Evolutionary conservation across 1,140 invertebrate species (phyloP), one percentile per base, ranked within the genome.

Genomic region (Caenorhabditis inopinata): DNA sequence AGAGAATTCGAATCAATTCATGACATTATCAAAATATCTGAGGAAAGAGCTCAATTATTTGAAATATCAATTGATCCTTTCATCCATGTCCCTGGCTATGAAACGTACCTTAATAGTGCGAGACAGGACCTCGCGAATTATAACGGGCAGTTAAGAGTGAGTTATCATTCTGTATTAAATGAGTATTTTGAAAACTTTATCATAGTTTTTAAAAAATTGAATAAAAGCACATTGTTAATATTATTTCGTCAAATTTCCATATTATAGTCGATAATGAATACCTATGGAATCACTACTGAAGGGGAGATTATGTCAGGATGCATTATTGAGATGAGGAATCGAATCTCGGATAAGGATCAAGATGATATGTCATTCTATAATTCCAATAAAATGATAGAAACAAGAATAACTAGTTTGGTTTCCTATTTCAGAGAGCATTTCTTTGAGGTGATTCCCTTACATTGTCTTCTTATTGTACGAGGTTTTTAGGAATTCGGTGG

Each of bases 201-300:
- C n/a, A n/a, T n/a, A n/a, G n/a, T n/a, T n/a, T n/a, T n/a, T n/a
- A n/a, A n/a, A n/a, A n/a, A n/a, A n/a, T n/a, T n/a, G n/a, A n/a
- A n/a, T n/a, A n/a, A n/a, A n/a, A n/a, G n/a, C n/a, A n/a, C n/a
- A n/a, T n/a, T n/a, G n/a, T n/a, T n/a, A n/a, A n/a, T n/a, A n/a
- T n/a, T n/a, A n/a, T n/a, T n/a, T n/a, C n/a, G n/a, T 0, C 0
- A 62, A 9, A n/a, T 35, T 23, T 16, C 2, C 3, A 0, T 35
- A 62, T 12, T 25, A 32, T 38, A 77, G 29, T 46, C 75, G 16
- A 80, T 84, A 16, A 51, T 87, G 68, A 74, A 78, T 12, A 53
- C 29, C 4, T 85, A 84, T 74, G 80, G 82, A 25, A 82, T 87
- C 35, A 48, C 47, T 27, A 78, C 35, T 32, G 85, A 87, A 58